Base-by-base conservation (phyloP, 2,113 vertebrate genomes). In the Elephantulus edwardii region DNA sequence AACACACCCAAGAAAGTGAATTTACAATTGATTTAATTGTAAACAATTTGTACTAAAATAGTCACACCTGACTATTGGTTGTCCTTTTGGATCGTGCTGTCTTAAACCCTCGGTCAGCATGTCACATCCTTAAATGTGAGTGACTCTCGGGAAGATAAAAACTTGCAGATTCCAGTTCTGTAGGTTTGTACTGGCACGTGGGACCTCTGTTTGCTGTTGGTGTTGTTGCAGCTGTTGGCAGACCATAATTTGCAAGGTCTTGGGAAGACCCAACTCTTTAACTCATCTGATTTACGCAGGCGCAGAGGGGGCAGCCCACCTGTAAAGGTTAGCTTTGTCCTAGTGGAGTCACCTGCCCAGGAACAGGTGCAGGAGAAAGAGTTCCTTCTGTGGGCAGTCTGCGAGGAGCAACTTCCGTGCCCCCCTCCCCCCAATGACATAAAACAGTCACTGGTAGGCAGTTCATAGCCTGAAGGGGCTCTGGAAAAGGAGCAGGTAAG, bases 11-110 rank as follows among this genome's bases (percentile, higher is more conserved):
- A 92, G 24, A 35, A 56, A 48, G 14, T 68, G 38, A 84, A 77
- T 86, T 91, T 88, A 84, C 70, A 33, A 56, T 90, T 87, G 68
- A 84, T 64, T 88, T 85, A 72, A 64, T 77, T 72, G 84, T 17
- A 70, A 83, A 6, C 85, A 84, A 77, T 81, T 71, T 50, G 48
- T 50, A 50, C 62, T 75, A 54, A 72, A 89, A 24, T 72, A 50
- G 62, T 5, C 12, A 38, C 13, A 7, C 24, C 10, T 82, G 42
- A 13, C 46, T 84, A 0, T n/a, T 87, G 13, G 16, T 28, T 83
- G 9, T 46, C 30, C 11, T 54, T n/a, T 64, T 72, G 78, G 81
- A 77, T 64, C 44, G 28, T 46, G 50, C 50, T 66, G 40, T 7
- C 28, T 89, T 70, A 62, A 48, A 50, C 13, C 33, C 30, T 46